Percentiles rank a stretch among this genome's conserved stretches.
These are phyloP conservation scores for Drosophila tristis DNA, from an alignment of 1,140 invertebrate species.

Conservation along the genomic window DNA sequence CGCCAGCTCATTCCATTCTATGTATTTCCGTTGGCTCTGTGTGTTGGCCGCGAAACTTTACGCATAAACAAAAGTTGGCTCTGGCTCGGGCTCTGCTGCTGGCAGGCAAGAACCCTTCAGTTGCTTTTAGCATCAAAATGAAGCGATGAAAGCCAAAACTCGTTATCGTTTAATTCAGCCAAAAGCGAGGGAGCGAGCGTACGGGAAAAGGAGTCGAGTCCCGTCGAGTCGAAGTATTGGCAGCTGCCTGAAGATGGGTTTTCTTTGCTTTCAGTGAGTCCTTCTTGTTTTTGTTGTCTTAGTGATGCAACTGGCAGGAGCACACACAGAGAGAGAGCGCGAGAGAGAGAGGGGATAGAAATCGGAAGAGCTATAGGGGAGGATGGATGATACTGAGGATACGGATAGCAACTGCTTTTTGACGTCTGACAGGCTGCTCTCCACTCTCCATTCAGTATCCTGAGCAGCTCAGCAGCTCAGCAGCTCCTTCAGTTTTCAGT, in stretches of 20 bases:
- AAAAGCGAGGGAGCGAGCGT: conserved; percentile 14
- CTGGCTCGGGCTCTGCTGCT: conserved; percentile 30
- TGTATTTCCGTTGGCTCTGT: not conserved
- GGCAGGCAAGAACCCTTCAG: conserved; percentile 56
- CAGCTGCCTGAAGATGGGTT: conserved; percentile 41
- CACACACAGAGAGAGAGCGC: too few species aligned
- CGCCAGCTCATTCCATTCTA: not conserved
- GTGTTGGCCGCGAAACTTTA: conserved; percentile 56
- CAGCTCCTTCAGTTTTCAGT: conserved; percentile 12
- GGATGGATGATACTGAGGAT: conserved; percentile 31
- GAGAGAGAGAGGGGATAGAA: too few species aligned
- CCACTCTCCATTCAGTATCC: conserved; percentile 6
- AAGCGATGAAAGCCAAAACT: conserved; percentile 74
- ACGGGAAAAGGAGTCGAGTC: conserved; percentile 28
- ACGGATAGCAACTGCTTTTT: conserved; percentile 65
- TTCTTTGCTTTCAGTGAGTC: conserved; percentile 15
- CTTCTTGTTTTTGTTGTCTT: conserved; percentile 35
- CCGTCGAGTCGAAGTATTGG: conserved; percentile 56
- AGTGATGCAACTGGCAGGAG: conserved; percentile 53
- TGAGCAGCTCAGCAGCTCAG: too few species aligned
- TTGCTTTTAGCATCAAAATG: conserved; percentile 58
- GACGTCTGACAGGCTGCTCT: conserved; percentile 59
- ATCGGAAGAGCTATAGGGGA: not conserved
- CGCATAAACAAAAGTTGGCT: conserved; percentile 68
- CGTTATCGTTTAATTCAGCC: conserved; percentile 77